Base-by-base conservation (phyloP, 1,140 invertebrate species). In the Anagrus nilaparvatae region DNA sequence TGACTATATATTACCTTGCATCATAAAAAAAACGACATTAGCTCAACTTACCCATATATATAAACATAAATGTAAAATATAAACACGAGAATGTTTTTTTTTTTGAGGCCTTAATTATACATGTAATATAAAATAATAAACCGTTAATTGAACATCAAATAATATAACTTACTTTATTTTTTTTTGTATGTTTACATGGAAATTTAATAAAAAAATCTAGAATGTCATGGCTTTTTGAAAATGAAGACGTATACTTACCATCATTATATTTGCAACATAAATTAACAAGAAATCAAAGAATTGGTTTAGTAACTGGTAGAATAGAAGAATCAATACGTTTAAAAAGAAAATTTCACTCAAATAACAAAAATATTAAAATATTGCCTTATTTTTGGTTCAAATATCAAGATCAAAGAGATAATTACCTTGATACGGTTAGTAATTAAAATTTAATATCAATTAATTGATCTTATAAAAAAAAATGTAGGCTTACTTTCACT, bases 351-450 rank as follows among this genome's bases (percentile, higher is more conserved):
- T 21, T 19, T 1, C 1, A 25, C 8, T 47, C 55, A 9, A 44
- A 54, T 8, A 52, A 51, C 24, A 47, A 34, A 21, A 50, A 49
- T 14, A 53, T 48, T 19, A 27, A 23, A 17, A 67, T 83, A 4
- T 61, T 77, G 17, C 74, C 79, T 1, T 86, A 84, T 56, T 74
- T 78, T 44, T 81, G 80, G 78, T 82, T 74, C 56, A 76, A 77
- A 52, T 84, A 81, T 53, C 66, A 75, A 28, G 81, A 84, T 46
- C 71, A 66, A 6, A 55, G 55, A 5, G 48, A 64, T 3, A 53
- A 63, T 5, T 80, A 71, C 49, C 53, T 83, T 16, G 69, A 47
- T 6, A 60, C 71, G 61, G 78, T 79, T 49, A 60, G 52, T 55
- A 40, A 39, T 40, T 40, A 35, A 23, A n/a, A n/a, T n/a, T n/a